These are phyloP conservation scores for Holocentrus rufus DNA, from an alignment of 2,797 vertebrate genomes.

Conservation along the genomic window DNA sequence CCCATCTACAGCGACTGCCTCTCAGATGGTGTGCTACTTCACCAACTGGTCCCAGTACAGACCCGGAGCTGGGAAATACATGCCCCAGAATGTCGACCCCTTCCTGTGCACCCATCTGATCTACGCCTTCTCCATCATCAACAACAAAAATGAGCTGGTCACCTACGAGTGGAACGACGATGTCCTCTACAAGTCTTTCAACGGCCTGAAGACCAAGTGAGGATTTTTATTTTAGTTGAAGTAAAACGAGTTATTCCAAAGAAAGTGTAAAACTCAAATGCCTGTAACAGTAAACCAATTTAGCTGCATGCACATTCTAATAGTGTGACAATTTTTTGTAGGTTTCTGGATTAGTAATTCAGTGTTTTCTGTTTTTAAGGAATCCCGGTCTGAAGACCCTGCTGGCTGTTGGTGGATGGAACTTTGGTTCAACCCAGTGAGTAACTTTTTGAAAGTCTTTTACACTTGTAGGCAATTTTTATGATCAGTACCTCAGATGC, in stretches of 20 bases:
- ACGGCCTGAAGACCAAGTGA: constrained; percentile 76
- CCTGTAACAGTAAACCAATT: no score
- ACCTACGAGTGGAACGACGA: constrained; percentile 76
- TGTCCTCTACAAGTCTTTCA: constrained; percentile 77
- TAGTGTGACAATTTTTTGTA: no score
- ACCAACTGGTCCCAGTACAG: constrained; percentile 86
- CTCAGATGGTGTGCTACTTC: constrained; percentile 82
- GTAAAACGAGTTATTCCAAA: no score
- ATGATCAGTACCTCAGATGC: no score
- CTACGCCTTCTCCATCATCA: constrained; percentile 83
- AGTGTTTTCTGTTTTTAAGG: constrained; percentile 54
- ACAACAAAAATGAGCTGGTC: constrained; percentile 70
- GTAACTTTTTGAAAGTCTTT: constrained; percentile 29
- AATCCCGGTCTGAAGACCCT: constrained; percentile 78
- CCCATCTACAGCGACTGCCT: constrained; percentile 67
- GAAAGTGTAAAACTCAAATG: no score
- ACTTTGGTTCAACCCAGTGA: constrained; percentile 81
- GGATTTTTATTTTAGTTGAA: neutral
- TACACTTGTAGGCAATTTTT: no score
- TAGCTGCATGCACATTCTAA: no score
- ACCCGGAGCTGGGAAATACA: constrained; percentile 71
- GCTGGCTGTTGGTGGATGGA: constrained; percentile 81
- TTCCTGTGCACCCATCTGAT: constrained; percentile 82
- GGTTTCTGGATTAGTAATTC: neutral
- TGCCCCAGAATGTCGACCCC: constrained; percentile 79